phyloP scores from a whole-genome alignment of 2,113 vertebrate genomes.

The Bothrops jararaca region DNA sequence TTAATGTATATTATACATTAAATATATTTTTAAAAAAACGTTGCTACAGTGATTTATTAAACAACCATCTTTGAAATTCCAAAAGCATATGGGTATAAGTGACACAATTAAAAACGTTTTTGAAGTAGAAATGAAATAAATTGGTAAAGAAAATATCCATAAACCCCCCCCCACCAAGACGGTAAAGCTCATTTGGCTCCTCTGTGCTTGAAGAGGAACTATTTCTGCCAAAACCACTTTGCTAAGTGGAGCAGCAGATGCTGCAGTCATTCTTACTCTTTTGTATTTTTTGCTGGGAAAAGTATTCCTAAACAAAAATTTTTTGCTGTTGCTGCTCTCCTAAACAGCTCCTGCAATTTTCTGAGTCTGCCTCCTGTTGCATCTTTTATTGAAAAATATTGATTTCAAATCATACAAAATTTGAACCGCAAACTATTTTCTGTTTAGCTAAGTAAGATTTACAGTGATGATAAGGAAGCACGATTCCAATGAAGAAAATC shows the following conservation, averaged over 20 bases:
- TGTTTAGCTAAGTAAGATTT: background rate
- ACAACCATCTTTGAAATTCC: too few species aligned
- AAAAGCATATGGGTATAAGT: background rate
- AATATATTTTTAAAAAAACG: background rate
- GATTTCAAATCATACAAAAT: background rate
- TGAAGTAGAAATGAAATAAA: background rate
- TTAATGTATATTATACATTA: background rate
- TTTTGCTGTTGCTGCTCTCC: background rate
- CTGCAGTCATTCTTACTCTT: background rate
- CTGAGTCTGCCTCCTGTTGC: background rate
- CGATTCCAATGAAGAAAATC: too few species aligned
- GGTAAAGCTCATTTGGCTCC: background rate
- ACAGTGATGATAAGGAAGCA: background rate
- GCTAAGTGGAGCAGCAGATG: constrained; percentile 4
- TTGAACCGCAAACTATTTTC: background rate
- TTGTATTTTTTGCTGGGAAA: background rate
- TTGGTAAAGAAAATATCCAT: background rate
- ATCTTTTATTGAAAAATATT: background rate
- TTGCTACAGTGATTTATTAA: background rate
- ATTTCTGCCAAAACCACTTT: background rate
- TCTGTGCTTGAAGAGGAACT: background rate
- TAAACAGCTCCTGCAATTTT: background rate
- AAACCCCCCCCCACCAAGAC: background rate
- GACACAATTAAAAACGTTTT: background rate
- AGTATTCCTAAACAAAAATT: background rate